These are phyloP conservation scores for Lutraria rhynchaena DNA, from an alignment of 1,140 invertebrate genomes.

Conservation along the genomic window DNA sequence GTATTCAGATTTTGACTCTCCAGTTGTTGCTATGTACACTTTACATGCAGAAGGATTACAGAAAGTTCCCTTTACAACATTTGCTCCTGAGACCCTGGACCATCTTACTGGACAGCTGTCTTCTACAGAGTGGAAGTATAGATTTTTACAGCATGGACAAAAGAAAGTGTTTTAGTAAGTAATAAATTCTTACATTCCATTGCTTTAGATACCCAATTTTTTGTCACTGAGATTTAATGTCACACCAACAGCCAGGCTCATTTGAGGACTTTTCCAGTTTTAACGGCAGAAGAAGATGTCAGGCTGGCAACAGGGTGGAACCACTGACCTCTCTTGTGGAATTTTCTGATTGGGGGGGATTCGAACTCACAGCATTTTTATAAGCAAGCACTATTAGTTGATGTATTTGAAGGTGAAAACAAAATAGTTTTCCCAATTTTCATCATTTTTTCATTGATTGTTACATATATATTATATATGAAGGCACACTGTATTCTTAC, in stretches of 20 bases:
- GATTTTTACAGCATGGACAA: slow-evolving; percentile 75
- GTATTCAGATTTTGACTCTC: slow-evolving; percentile 93
- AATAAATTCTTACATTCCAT: not conserved
- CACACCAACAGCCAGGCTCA: not conserved
- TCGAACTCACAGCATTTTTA: no score
- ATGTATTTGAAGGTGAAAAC: no score
- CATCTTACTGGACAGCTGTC: slow-evolving; percentile 84
- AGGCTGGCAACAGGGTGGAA: no score
- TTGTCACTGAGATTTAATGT: not conserved
- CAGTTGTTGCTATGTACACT: slow-evolving; percentile 94
- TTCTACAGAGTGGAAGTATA: slow-evolving; percentile 74
- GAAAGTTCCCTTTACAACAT: slow-evolving; percentile 93
- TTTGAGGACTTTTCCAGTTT: not conserved
- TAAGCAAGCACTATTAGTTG: no score
- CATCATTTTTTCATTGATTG: no score
- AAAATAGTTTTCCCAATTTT: no score
- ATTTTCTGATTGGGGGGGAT: no score
- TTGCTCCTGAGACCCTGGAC: slow-evolving; percentile 91
- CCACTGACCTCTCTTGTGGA: no score
- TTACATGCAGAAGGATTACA: slow-evolving; percentile 90
- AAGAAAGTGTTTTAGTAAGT: slow-evolving; percentile 79
- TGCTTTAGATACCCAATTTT: not conserved
- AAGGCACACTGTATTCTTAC: no score
- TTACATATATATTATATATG: no score
- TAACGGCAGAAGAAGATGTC: no score